phyloP scores from a whole-genome alignment of 2,797 vertebrate species.

The Rhodeus uyekii region DNA sequence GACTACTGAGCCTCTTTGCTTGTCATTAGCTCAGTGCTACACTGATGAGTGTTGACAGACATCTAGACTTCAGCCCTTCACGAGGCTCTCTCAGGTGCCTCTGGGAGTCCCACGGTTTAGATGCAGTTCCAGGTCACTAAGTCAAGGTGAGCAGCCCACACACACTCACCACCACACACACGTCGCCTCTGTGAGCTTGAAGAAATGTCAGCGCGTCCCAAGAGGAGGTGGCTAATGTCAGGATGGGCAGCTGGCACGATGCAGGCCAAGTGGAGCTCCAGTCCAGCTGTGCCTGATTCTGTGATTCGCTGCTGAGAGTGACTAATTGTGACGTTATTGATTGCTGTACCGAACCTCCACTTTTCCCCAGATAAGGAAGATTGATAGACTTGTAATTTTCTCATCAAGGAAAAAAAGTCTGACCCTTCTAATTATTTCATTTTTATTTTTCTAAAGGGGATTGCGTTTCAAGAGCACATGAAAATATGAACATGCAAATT shows the following conservation, averaged over 20 bases:
- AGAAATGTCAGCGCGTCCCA: slow-evolving; percentile 74
- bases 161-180: not conserved
- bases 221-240: slow-evolving; percentile 72
- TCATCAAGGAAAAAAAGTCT: slow-evolving; percentile 67
- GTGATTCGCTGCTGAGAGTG: slow-evolving; percentile 63
- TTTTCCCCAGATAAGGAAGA: slow-evolving; percentile 79
- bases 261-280: slow-evolving; percentile 61
- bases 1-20: slow-evolving; percentile 61
- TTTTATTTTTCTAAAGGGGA: slow-evolving; percentile 65
- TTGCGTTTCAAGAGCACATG: not conserved
- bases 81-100: slow-evolving; percentile 69
- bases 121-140: slow-evolving; percentile 61
- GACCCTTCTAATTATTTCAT: slow-evolving; percentile 5
- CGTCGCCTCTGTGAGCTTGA: slow-evolving; percentile 47
- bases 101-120: slow-evolving; percentile 52
- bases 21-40: slow-evolving; percentile 66
- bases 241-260: slow-evolving; percentile 73
- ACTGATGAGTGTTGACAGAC: slow-evolving; percentile 71
- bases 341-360: slow-evolving; percentile 69
- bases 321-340: slow-evolving; percentile 83
- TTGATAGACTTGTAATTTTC: slow-evolving; percentile 81
- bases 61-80: slow-evolving; percentile 70
- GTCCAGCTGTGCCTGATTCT: slow-evolving; percentile 74
- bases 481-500: not conserved
- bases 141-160: slow-evolving; percentile 71